A percentile compares a stretch with the other conserved stretches of the same genome.
Conservation (phyloP, 2,797 vertebrate species). For the Atherinosoma microstoma region DNA sequence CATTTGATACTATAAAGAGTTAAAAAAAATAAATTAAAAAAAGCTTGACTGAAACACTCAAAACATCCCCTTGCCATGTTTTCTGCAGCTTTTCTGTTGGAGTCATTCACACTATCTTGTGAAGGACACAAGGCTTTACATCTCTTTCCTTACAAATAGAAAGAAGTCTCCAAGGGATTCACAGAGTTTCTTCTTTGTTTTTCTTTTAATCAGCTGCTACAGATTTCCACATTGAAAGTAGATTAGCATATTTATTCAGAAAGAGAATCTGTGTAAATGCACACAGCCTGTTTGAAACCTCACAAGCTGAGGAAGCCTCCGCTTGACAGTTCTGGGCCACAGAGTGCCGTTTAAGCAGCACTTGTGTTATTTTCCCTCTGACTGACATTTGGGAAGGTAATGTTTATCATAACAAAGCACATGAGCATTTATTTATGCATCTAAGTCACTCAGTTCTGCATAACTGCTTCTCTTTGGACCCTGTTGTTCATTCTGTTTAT, state of each 20-base stretch:
- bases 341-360: constrained; percentile 41
- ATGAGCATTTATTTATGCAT: constrained; percentile 38
- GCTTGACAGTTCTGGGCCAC: constrained; percentile 72
- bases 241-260: constrained; percentile 70
- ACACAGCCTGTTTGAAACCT: constrained; percentile 36
- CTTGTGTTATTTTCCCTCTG: constrained; percentile 56
- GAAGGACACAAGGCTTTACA: constrained; percentile 46
- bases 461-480: constrained; percentile 36
- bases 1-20: constrained; percentile 13
- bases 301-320: constrained; percentile 44
- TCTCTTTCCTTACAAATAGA: constrained; percentile 49
- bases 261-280: constrained; percentile 61
- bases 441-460: constrained; percentile 41
- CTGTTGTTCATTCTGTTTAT: constrained; percentile 10
- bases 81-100: constrained; percentile 38
- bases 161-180: constrained; percentile 57
- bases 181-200: constrained; percentile 69
- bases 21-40: background rate
- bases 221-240: constrained; percentile 69
- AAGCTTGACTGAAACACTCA: background rate
- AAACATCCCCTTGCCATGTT: constrained; percentile 22
- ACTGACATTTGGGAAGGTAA: constrained; percentile 60
- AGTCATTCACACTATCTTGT: constrained; percentile 53
- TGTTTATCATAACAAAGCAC: constrained; percentile 74
- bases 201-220: constrained; percentile 66